These are phyloP conservation scores for Hippasteria phrygiana DNA, from an alignment of 53 echinoderm and acorn worm genomes.

Conservation along the genomic window DNA sequence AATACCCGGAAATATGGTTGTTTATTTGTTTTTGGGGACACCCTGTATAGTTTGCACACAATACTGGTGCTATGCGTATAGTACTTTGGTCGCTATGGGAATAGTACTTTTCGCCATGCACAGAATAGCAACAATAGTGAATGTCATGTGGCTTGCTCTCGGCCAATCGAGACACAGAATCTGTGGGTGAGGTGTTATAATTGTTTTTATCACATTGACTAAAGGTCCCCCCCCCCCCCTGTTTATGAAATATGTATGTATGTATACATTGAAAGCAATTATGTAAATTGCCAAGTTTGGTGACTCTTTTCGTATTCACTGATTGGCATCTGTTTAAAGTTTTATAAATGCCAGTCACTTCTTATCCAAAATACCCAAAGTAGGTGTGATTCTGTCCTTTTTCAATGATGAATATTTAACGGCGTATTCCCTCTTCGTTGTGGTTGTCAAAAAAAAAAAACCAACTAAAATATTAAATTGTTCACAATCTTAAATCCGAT, in stretches of 20 bases:
- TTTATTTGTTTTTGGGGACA: too few species aligned
- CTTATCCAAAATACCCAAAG: neutral
- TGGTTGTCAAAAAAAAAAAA: constrained; percentile 19
- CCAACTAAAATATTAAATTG: constrained; percentile 4
- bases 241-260: constrained; percentile 11
- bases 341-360: constrained; percentile 34
- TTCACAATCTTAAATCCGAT: neutral
- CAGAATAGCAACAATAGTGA: too few species aligned
- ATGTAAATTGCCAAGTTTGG: constrained; percentile 30
- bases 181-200: too few species aligned
- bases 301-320: constrained; percentile 49
- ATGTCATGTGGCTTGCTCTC: too few species aligned
- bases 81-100: too few species aligned
- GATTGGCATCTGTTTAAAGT: constrained; percentile 43
- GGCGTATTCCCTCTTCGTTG: neutral
- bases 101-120: too few species aligned
- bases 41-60: too few species aligned
- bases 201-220: neutral
- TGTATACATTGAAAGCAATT: constrained; percentile 46
- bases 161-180: too few species aligned
- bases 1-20: too few species aligned
- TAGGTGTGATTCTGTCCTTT: constrained; percentile 25
- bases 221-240: neutral
- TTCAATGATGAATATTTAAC: constrained; percentile 51
- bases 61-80: too few species aligned